phyloP scores from a whole-genome alignment of 2,888 invertebrate genomes.

The Drosophila nr. fundita region DNA sequence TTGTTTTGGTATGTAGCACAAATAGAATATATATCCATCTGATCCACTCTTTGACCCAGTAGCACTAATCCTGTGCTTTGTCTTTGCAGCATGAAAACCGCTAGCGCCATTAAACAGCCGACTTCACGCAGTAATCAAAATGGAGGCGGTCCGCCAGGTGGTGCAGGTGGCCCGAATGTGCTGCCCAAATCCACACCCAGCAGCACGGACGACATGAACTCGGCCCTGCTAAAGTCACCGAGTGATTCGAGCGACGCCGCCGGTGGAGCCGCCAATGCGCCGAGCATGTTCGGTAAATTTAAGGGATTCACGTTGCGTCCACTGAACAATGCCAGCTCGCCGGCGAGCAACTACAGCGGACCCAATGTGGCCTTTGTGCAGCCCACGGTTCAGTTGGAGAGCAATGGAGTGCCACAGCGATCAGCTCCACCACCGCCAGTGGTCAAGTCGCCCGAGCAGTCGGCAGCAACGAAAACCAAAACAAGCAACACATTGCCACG shows the following conservation, averaged over 20 bases:
- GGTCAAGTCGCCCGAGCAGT: slow-evolving; percentile 77
- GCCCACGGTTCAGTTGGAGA: slow-evolving; percentile 82
- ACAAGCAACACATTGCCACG: slow-evolving; percentile 63
- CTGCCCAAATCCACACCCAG: slow-evolving; percentile 86
- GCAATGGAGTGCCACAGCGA: slow-evolving; percentile 84
- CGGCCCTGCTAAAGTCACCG: slow-evolving; percentile 88
- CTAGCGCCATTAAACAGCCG: slow-evolving; percentile 71
- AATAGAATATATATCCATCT: slow-evolving; percentile 6
- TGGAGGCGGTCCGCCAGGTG: slow-evolving; percentile 60
- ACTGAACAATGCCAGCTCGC: slow-evolving; percentile 79
- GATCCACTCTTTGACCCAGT: not conserved
- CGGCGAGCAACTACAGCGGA: slow-evolving; percentile 78
- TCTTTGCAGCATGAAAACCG: slow-evolving; percentile 81
- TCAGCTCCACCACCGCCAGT: slow-evolving; percentile 88
- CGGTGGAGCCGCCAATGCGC: slow-evolving; percentile 81
- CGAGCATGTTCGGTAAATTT: slow-evolving; percentile 93
- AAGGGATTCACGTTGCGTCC: slow-evolving; percentile 91
- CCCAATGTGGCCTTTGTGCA: slow-evolving; percentile 87
- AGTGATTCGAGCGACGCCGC: slow-evolving; percentile 86
- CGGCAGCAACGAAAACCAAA: slow-evolving; percentile 51
- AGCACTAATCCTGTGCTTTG: slow-evolving; percentile 4
- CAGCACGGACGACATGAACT: slow-evolving; percentile 90
- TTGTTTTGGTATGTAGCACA: slow-evolving; percentile 46
- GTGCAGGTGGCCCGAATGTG: slow-evolving; percentile 59
- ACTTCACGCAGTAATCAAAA: slow-evolving; percentile 58